phyloP scores from a whole-genome alignment of 2,888 invertebrate species.

The Eupithecia insigniata region DNA sequence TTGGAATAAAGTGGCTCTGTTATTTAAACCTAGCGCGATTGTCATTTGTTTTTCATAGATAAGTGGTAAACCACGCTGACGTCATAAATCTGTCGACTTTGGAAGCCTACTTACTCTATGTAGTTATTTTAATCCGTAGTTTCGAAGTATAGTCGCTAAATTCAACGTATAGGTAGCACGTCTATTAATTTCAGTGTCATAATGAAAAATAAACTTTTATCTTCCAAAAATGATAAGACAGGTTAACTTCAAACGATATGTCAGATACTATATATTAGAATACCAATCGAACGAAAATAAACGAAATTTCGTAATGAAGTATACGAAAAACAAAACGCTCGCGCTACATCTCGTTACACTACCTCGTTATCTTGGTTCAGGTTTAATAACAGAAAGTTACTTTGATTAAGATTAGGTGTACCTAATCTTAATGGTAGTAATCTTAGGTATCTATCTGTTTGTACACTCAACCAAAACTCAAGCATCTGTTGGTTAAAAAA shows the following conservation, averaged over 20 bases:
- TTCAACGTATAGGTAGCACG: not conserved
- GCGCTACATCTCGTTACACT: not conserved
- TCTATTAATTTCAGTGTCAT: not conserved
- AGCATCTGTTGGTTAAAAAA: not conserved
- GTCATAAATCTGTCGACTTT: not conserved
- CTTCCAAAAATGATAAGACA: not conserved
- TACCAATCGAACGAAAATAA: not conserved
- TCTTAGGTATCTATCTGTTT: not conserved
- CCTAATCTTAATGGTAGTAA: too few relatives aligned
- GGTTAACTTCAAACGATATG: not conserved
- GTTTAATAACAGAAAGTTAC: conserved; percentile 4
- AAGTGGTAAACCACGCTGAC: not conserved
- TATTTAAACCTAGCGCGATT: not conserved
- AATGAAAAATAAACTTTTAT: not conserved
- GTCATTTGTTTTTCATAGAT: not conserved
- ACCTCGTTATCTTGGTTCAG: not conserved
- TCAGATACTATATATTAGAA: not conserved
- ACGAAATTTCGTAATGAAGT: not conserved
- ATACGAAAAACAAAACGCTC: not conserved
- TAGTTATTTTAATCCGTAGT: not conserved
- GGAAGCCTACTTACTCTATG: not conserved
- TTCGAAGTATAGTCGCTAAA: not conserved
- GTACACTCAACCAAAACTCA: not conserved
- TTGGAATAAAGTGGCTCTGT: not conserved
- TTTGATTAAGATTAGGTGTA: not conserved